Evolutionary conservation across 2,888 invertebrate species (phyloP), one percentile per base, ranked within the genome.

Genomic region (Liodrosophila aerea): DNA sequence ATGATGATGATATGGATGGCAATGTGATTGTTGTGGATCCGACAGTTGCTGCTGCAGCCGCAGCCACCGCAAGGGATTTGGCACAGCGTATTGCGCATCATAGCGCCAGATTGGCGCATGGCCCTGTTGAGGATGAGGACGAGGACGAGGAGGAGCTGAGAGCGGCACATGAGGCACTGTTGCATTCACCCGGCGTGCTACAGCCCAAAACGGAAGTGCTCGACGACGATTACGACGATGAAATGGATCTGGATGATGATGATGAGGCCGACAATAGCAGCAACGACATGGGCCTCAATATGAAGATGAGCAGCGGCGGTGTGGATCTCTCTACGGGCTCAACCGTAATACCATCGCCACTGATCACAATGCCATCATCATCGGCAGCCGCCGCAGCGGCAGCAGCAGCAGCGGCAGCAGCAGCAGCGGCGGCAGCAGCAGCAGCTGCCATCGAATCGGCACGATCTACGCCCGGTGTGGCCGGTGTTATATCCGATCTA

Each of bases 231-330:
- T 87, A 87, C 39, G 88, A 88, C 22, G 88, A 88, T 41, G 88
- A 88, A 31, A 87, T 86, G 85, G 88, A 92, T 68, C 90, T 92
- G 34, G 91, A 92, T 39, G 92, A 92, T 22, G 89, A 87, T 31
- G 88, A 92, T 8, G 92, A 93, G 88, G 93, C 92, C 69, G 92
- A 93, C 76, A 89, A 91, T 45, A 91, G 92, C 69, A 92, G 93
- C 70, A 92, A 91, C 87, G 93, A 93, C 81, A 73, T 87, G 76
- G 93, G 93, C 90, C 89, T 93, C 85, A 93, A 93, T 83, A 93
- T 93, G 93, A 92, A 92, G 45, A 92, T 93, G 82, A 92, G 61
- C 65, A 64, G 37, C 67, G 56, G 78, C 67, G 73, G 87, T 70
- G 72, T 81, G 36, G 75, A 85, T 66, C 65, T 77, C 70, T 73